Base-by-base conservation (phyloP, 1,140 invertebrate genomes). In the Elysia chlorotica region DNA sequence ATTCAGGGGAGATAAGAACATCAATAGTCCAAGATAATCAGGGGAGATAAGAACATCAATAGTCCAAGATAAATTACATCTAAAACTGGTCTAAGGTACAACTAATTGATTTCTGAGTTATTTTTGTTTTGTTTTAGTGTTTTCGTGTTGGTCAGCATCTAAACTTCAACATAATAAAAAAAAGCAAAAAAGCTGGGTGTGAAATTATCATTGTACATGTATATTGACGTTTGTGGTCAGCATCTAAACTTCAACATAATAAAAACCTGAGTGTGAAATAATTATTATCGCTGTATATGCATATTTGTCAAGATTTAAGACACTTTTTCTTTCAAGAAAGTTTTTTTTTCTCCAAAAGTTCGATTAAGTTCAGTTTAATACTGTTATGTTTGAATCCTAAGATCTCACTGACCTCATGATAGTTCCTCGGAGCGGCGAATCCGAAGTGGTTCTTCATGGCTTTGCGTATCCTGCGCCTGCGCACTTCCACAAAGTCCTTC, bases 401-500 rank as follows among this genome's bases (percentile, higher is more conserved):
- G 10, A 14, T 48, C 41, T 10, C 37, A 28, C 71, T 71, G 77
- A 88, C 88, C 80, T 88, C 86, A 74, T 76, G 74, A 17, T 82
- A 67, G 70, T 76, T 79, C 41, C 78, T 70, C 23, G 84, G 86
- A 17, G 72, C 82, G 30, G 75, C 78, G 23, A 83, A 70, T 41
- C 83, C 85, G 25, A 88, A 76, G 2, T 87, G 72, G 33, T 78
- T 75, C 65, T 86, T 80, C 81, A 89, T 83, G 2, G 78, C 82
- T 36, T 80, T 67, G 48, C 83, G 78, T 0, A 88, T 83, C 30
- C 80, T 79, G 53, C 80, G 67, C 17, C 78, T 76, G 35, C 88
- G 77, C 10, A 76, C 74, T 36, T 81, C 80, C 31, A 86, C 73
- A 77, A 88, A 89, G 10, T 77, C 67, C 71, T 87, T 85, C 70